These are phyloP conservation scores for Dascillus cervinus DNA, from an alignment of 2,888 invertebrate species.

Conservation along the genomic window DNA sequence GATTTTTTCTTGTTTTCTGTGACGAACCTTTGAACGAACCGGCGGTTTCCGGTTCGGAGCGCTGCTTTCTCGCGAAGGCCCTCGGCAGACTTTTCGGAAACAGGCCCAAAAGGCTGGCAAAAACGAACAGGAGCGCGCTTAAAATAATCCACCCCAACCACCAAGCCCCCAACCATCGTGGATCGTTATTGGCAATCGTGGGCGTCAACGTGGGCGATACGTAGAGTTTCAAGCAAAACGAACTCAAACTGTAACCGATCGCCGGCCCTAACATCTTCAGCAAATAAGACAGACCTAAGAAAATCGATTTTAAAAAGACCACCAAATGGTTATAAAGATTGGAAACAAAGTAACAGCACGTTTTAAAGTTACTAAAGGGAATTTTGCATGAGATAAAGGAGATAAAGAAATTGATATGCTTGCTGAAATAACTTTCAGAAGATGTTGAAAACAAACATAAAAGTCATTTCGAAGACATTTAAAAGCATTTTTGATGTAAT, in stretches of 20 bases:
- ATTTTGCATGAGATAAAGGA: too few relatives aligned
- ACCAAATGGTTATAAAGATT: too few relatives aligned
- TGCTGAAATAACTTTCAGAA: conserved; percentile 1
- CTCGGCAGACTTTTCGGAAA: conserved; percentile 64
- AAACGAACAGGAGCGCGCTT: conserved; percentile 49
- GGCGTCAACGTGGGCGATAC: conserved; percentile 58
- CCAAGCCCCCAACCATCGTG: conserved; percentile 78
- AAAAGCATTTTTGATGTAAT: too few relatives aligned
- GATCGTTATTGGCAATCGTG: conserved; percentile 58
- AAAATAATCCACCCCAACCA: conserved; percentile 69
- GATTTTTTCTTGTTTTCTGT: background rate
- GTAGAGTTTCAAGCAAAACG: conserved; percentile 57
- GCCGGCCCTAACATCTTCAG: conserved; percentile 63
- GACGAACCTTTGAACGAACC: conserved; percentile 41
- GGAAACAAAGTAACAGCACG: too few relatives aligned
- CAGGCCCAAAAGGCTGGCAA: conserved; percentile 55
- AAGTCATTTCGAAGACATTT: too few relatives aligned
- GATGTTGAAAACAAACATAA: too few relatives aligned
- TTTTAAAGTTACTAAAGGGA: too few relatives aligned
- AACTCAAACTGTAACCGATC: conserved; percentile 58
- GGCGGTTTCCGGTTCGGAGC: conserved; percentile 26
- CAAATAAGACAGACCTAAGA: conserved; percentile 58
- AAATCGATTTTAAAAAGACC: too few relatives aligned
- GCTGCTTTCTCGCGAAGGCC: conserved; percentile 49
- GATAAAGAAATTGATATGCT: conserved; percentile 1